Evolutionary conservation across 30 jellyfish, hydroid and myxozoan genomes (phyloP), one percentile per base, ranked within the genome.

Genomic region (Sanderia malayensis): DNA sequence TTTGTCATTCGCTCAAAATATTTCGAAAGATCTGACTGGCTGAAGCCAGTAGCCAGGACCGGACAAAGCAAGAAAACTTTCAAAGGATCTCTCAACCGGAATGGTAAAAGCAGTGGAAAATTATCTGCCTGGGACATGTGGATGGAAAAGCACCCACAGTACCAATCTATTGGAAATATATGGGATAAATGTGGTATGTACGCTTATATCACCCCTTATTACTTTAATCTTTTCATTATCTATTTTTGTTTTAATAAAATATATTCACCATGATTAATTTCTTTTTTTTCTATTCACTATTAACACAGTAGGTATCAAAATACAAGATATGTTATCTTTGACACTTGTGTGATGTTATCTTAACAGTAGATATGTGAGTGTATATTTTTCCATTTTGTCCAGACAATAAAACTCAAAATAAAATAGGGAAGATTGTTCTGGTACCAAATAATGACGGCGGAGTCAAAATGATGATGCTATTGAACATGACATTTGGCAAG

Each of bases 181-280:
- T 88, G 41, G 30, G 85, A 88, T 71, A 81, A 74, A 81, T 88
- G 97, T 63, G 97, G 97, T 88, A 69, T 13, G 96, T 26, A 47
- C 0, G n/a, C n/a, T n/a, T n/a, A n/a, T n/a, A n/a, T n/a, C n/a
- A n/a, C n/a, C n/a, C n/a, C n/a, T n/a, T n/a, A n/a, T n/a, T n/a
- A n/a, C n/a, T n/a, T n/a, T n/a, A n/a, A n/a, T n/a, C n/a, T n/a
- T n/a, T n/a, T n/a, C n/a, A n/a, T n/a, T n/a, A n/a, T n/a, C n/a
- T n/a, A n/a, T n/a, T n/a, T n/a, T n/a, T n/a, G n/a, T n/a, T n/a
- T n/a, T n/a, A n/a, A n/a, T n/a, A n/a, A n/a, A n/a, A n/a, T n/a
- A n/a, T n/a, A n/a, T n/a, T n/a, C n/a, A n/a, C n/a, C n/a, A n/a
- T n/a, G n/a, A n/a, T n/a, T n/a, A n/a, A n/a, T n/a, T n/a, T n/a